Evolutionary conservation across 2,888 invertebrate species (phyloP).

Genomic region (Zelleria hepariella): DNA sequence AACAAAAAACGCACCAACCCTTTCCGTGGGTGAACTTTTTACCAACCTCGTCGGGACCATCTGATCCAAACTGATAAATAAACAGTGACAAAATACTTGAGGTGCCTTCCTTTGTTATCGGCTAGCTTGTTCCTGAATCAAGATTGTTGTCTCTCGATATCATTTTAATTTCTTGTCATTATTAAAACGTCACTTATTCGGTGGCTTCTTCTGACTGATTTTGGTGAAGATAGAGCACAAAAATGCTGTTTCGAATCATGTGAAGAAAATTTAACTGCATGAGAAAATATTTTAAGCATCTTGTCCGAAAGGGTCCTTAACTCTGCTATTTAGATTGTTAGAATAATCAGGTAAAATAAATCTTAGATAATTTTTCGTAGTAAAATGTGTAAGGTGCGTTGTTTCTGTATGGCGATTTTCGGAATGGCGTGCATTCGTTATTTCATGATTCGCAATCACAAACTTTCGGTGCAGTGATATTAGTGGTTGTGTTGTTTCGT

Average conservation of each 20-base stretch:
- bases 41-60: conserved; percentile 20
- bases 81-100: conserved; percentile 69
- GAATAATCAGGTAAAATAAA: no score
- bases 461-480: no score
- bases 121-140: conserved; percentile 39
- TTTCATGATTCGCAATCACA: no score
- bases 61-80: conserved; percentile 64
- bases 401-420: no score
- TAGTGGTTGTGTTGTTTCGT: no score
- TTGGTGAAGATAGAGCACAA: conserved; percentile 45
- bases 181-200: conserved; percentile 70
- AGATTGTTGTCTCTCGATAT: conserved; percentile 63
- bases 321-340: background rate
- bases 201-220: conserved; percentile 50
- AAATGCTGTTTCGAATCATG: background rate
- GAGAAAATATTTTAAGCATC: background rate
- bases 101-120: conserved; percentile 57
- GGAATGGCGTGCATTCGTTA: no score
- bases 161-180: conserved; percentile 55
- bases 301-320: background rate
- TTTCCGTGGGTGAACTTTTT: conserved; percentile 42
- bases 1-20: conserved; percentile 28
- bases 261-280: background rate
- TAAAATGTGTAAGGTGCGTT: no score
- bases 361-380: no score